phyloP scores from a whole-genome alignment of 2,113 vertebrate species.

The Azemiops feae region DNA sequence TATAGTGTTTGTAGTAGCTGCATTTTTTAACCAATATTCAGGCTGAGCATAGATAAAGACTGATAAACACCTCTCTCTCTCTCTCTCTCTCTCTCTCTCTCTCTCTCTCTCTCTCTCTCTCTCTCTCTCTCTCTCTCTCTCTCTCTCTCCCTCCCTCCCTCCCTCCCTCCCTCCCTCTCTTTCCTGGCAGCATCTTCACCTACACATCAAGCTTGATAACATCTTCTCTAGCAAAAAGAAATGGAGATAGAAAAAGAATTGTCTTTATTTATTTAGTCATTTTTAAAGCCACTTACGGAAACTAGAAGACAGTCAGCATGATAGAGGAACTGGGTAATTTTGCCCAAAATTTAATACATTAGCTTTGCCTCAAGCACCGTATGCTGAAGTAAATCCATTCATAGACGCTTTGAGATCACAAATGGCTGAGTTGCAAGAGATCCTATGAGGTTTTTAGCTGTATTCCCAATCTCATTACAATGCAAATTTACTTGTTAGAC shows the following conservation, averaged over 20 bases:
- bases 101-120: neutral
- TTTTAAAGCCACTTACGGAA: neutral
- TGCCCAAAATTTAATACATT: neutral
- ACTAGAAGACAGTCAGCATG: neutral
- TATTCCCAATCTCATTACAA: neutral
- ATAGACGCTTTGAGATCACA: neutral
- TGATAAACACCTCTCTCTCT: neutral
- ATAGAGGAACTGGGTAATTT: neutral
- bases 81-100: neutral
- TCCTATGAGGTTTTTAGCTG: neutral
- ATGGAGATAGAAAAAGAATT: too few relatives aligned
- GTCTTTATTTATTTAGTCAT: neutral
- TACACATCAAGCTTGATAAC: neutral
- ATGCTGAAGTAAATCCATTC: neutral
- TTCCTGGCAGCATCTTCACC: neutral
- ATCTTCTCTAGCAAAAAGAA: neutral
- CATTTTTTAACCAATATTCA: neutral
- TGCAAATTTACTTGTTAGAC: neutral
- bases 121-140: too few relatives aligned
- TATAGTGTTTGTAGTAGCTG: neutral
- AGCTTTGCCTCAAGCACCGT: neutral
- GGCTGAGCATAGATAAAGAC: neutral
- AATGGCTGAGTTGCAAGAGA: neutral
- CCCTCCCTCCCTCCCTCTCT: neutral
- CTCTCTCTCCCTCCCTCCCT: neutral